Evolutionary conservation across 2,888 invertebrate genomes (phyloP), one percentile per base, ranked within the genome.

Genomic region (Lepas anatifera): DNA sequence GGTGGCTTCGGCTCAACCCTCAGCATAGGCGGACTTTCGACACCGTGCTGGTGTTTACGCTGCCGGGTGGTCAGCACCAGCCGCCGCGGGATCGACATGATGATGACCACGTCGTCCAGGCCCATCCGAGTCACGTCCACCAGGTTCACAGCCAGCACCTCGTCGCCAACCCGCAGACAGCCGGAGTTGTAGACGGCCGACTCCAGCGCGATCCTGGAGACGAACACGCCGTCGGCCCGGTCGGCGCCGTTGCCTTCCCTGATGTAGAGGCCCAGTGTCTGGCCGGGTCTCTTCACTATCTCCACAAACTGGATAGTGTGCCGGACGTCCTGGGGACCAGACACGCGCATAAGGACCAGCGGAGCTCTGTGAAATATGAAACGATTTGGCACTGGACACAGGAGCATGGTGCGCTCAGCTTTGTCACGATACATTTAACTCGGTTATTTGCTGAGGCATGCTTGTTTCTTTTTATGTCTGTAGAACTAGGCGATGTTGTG

Each of bases 201-300:
- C 81, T 96, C 96, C 77, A 95, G 85, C 48, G 98, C 98, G 79
- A 95, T 92, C 77, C 92, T 84, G 13, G 98, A 98, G 81, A 99
- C 97, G 83, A 99, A 99, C 73, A 99, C 98, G 66, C 99, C 99
- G 77, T 96, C 95, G 67, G 88, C 87, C 73, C 95, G 86, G 77
- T 95, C 93, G 70, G 91, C 87, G n/a, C 97, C 98, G 78, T 99
- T 97, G n/a, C 98, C 97, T 77, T 99, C 98, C 52, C 97, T 86
- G 78, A 99, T 97, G 81, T 99, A 99, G 72, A 99, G 85, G 63
- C 99, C 99, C 74, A 99, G 84, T 37, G 97, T 97, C 82, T 99
- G 98, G 22, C 98, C 99, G 0, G 99, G 99, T 76, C 97, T 87
- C 82, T 99, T 99, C 75, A 99, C 95, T 78, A 99, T 97, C 83